Conservation (phyloP, 2,113 vertebrate species). For the Larimichthys polyactis region DNA sequence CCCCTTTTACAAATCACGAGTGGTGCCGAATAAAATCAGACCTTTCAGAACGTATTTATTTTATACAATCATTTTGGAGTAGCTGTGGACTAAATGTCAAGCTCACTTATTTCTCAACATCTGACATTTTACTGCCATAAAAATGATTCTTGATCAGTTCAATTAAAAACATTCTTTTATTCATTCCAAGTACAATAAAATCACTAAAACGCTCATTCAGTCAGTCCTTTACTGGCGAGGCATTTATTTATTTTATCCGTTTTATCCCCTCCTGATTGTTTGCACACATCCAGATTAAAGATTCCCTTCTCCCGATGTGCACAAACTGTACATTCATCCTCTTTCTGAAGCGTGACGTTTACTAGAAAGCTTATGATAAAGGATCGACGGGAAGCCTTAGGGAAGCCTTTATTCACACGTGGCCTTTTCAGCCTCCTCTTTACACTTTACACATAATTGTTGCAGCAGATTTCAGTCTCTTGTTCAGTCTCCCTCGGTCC, state of each 20-base stretch:
- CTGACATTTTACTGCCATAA: too few relatives aligned
- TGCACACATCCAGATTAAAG: neutral
- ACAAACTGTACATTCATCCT: neutral
- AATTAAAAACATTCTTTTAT: neutral
- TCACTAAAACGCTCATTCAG: neutral
- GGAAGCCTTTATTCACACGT: slow-evolving; percentile 9
- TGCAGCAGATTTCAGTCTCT: slow-evolving; percentile 55
- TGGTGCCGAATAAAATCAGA: too few relatives aligned
- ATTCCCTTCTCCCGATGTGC: neutral
- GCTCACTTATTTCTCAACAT: neutral
- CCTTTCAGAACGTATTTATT: neutral
- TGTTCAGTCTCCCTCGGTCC: slow-evolving; percentile 14
- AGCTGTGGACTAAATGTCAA: neutral
- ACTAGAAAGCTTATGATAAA: slow-evolving; percentile 57
- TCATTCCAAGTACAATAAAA: neutral
- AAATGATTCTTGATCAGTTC: neutral
- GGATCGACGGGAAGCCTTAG: slow-evolving; percentile 22
- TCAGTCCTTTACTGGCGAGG: neutral
- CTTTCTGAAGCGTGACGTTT: slow-evolving; percentile 29
- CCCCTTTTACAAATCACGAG: neutral
- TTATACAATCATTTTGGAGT: neutral
- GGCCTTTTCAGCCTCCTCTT: slow-evolving; percentile 32
- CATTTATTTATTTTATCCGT: neutral
- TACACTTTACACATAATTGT: slow-evolving; percentile 41
- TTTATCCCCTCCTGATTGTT: neutral